Evolutionary conservation across 2,113 vertebrate genomes (phyloP).

Genomic region (Ciconia stormi): DNA sequence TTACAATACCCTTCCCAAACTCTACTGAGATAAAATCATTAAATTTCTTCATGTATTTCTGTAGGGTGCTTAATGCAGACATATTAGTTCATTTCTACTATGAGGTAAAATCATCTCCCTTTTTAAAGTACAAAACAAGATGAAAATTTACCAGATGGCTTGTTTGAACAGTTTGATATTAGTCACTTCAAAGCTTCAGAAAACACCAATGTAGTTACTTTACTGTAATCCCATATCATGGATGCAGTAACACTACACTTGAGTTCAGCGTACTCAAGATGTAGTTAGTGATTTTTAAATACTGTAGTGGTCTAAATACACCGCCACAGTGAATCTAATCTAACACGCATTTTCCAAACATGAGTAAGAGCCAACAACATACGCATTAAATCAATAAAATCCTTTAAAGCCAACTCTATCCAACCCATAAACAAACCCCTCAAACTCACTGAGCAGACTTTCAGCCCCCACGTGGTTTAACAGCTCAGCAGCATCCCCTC

Average conservation of each 20-base stretch:
- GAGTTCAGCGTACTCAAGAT: neutral
- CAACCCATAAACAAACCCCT: neutral
- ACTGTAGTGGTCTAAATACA: neutral
- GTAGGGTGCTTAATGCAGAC: neutral
- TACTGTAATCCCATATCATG: fast-evolving
- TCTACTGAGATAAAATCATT: neutral
- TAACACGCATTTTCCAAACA: neutral
- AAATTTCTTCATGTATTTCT: neutral
- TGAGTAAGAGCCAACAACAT: neutral
- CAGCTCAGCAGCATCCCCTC: neutral
- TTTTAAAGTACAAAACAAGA: neutral
- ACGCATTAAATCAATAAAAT: neutral
- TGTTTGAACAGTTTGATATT: neutral
- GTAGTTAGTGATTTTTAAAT: neutral
- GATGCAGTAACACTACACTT: neutral
- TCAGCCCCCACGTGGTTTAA: neutral
- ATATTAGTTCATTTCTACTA: neutral
- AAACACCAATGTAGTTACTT: neutral
- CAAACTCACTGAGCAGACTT: neutral
- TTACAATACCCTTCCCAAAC: neutral
- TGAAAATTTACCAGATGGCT: neutral
- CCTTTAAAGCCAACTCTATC: neutral
- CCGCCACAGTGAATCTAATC: fast-evolving
- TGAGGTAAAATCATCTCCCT: neutral
- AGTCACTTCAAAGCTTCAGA: neutral